Conservation (phyloP, 53 echinoderm and acorn worm species). For the Stichopus horrens region DNA sequence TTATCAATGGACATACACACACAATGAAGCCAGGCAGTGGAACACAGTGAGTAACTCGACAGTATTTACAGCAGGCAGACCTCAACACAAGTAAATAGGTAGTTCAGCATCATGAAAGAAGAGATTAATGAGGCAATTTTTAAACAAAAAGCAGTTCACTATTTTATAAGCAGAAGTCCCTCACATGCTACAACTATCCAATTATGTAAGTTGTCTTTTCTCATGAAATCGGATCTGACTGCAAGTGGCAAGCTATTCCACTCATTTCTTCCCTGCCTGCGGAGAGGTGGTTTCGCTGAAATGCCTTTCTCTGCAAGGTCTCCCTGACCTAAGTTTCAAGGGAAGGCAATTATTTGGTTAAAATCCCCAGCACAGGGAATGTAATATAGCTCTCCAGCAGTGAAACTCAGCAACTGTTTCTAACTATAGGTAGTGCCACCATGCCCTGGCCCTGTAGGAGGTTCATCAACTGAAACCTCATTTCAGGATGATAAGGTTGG, state of each 20-base stretch:
- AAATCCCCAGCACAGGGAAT: constrained; percentile 44
- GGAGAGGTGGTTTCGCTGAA: constrained; percentile 46
- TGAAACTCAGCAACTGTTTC: constrained; percentile 50
- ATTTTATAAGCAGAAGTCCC: neutral
- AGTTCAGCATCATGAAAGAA: too few relatives aligned
- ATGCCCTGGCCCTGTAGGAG: constrained; percentile 34
- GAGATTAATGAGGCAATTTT: too few relatives aligned
- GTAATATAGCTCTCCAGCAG: constrained; percentile 43
- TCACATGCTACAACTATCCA: constrained; percentile 25
- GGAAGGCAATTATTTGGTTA: constrained; percentile 52
- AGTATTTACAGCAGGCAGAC: too few relatives aligned
- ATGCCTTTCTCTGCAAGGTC: constrained; percentile 46
- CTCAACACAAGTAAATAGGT: too few relatives aligned
- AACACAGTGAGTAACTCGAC: too few relatives aligned
- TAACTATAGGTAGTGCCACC: constrained; percentile 43
- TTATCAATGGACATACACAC: too few relatives aligned
- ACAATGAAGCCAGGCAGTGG: too few relatives aligned
- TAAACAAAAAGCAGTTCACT: too few relatives aligned
- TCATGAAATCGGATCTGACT: constrained; percentile 43
- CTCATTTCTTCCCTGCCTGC: constrained; percentile 39
- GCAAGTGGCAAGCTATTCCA: constrained; percentile 45
- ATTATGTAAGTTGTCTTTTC: constrained; percentile 43
- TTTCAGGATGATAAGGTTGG: constrained; percentile 44
- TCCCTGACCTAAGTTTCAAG: constrained; percentile 44
- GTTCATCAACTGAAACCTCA: constrained; percentile 31